A percentile compares a stretch with the other conserved stretches of the same genome.
These are phyloP conservation scores for Delichon dasypus DNA, from an alignment of 2,797 vertebrate genomes.

Conservation along the genomic window DNA sequence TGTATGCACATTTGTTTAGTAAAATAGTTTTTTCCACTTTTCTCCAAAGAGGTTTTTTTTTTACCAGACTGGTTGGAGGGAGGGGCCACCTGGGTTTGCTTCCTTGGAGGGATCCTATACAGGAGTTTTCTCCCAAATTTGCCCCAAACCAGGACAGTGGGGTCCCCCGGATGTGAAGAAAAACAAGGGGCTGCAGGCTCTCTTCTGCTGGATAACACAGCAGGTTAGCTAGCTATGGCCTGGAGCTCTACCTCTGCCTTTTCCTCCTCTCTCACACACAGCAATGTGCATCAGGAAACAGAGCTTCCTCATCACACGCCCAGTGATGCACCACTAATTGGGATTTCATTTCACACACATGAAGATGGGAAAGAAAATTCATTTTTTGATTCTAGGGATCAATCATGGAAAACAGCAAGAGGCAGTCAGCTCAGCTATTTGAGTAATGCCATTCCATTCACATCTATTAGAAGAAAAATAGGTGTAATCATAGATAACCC, in stretches of 20 bases:
- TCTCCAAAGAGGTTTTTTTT: too few species aligned
- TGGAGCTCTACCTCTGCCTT: not conserved
- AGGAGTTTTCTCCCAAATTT: too few species aligned
- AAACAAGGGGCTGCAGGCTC: not conserved
- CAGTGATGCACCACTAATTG: not conserved
- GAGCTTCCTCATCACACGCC: rapidly evolving
- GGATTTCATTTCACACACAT: not conserved
- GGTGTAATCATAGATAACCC: not conserved
- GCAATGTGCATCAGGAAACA: not conserved
- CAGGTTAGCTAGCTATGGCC: not conserved
- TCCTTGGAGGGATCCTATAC: too few species aligned
- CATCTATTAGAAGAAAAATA: not conserved
- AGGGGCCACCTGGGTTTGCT: too few species aligned
- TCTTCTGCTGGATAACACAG: not conserved
- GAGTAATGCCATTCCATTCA: not conserved
- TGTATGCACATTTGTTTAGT: too few species aligned
- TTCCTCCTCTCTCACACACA: not conserved
- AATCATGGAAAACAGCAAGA: not conserved
- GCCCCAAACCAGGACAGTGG: too few species aligned
- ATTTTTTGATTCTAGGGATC: not conserved
- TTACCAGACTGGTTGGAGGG: too few species aligned
- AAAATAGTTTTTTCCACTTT: too few species aligned
- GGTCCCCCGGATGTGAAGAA: not conserved
- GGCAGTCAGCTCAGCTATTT: not conserved
- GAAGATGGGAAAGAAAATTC: not conserved